These are phyloP conservation scores for Villa cingulata DNA, from an alignment of 2,888 invertebrate genomes.

Conservation along the genomic window DNA sequence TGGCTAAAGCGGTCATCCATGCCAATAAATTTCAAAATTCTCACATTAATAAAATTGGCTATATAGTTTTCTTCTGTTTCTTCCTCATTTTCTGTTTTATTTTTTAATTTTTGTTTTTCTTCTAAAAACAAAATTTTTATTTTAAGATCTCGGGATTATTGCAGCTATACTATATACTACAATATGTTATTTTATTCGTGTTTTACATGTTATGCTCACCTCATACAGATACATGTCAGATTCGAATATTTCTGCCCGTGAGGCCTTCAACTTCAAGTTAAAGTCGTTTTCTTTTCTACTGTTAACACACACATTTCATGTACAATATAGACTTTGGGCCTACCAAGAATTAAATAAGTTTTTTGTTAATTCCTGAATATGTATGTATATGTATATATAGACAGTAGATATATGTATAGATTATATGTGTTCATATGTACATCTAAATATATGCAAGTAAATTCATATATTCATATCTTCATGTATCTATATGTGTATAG, in stretches of 20 bases:
- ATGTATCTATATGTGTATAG: no score
- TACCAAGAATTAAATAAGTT: neutral
- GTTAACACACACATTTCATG: no score
- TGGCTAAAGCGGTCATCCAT: neutral
- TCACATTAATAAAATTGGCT: conserved; percentile 24
- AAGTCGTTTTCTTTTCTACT: no score
- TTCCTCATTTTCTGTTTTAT: neutral
- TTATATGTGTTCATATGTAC: no score
- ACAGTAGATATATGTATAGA: no score
- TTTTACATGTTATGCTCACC: neutral
- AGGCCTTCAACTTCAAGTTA: neutral
- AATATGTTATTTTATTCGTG: neutral
- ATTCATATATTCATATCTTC: no score
- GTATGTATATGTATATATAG: no score
- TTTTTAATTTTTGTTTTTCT: neutral
- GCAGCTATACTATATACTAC: neutral
- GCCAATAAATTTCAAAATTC: conserved; percentile 26
- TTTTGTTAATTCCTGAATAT: no score
- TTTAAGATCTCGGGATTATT: neutral
- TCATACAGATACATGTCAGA: neutral
- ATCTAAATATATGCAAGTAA: no score
- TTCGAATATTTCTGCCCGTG: neutral
- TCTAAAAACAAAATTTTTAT: neutral
- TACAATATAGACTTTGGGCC: neutral
- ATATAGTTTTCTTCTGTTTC: neutral